These are phyloP conservation scores for Trachelipus rathkii DNA, from an alignment of 1,140 invertebrate genomes.

Conservation along the genomic window DNA sequence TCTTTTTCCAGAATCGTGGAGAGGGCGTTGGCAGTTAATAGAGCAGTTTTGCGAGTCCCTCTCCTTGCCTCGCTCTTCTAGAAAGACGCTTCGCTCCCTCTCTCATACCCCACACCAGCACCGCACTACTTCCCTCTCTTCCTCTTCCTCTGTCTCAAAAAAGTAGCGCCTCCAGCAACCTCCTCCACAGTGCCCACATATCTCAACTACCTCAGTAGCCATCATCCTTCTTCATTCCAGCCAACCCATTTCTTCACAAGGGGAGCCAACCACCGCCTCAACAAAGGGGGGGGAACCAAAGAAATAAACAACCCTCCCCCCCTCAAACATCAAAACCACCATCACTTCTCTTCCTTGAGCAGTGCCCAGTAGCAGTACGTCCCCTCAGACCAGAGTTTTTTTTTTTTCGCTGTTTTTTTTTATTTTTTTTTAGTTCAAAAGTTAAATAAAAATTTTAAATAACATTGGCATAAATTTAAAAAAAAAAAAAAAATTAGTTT, in stretches of 20 bases:
- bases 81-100: conserved; percentile 34
- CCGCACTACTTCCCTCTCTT: background rate
- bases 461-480: too few species aligned
- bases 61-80: conserved; percentile 44
- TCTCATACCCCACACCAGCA: conserved; percentile 30
- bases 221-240: background rate
- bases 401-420: background rate
- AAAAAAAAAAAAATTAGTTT: too few species aligned
- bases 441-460: too few species aligned
- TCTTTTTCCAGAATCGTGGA: conserved; percentile 30
- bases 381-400: background rate
- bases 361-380: background rate
- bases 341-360: background rate
- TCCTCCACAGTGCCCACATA: conserved; percentile 22
- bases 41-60: conserved; percentile 45
- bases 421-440: too few species aligned
- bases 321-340: background rate
- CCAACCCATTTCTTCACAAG: conserved; percentile 14
- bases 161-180: conserved; percentile 35
- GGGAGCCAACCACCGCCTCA: conserved; percentile 3
- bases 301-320: background rate
- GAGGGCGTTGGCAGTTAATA: conserved; percentile 43
- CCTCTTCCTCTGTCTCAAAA: conserved; percentile 29
- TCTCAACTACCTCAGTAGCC: background rate
- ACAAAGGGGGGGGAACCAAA: background rate